Evolutionary conservation across 2,888 invertebrate genomes (phyloP).

Genomic region (Actias luna): DNA sequence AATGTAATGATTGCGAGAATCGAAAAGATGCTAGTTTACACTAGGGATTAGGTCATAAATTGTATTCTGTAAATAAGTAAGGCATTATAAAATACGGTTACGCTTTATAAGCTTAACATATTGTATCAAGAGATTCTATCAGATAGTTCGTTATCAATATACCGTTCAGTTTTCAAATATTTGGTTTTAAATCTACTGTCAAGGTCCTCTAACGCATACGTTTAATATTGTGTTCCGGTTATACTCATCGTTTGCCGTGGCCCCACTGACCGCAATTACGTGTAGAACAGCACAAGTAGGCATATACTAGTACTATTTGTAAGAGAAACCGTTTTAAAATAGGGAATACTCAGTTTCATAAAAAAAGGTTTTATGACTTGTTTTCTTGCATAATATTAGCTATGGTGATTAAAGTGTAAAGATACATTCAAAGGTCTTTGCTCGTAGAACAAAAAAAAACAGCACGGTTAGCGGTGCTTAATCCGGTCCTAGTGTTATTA

Average conservation of each 20-base stretch:
- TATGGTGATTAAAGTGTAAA: neutral
- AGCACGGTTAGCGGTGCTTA: constrained; percentile 3
- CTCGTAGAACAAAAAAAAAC: neutral
- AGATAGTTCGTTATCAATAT: neutral
- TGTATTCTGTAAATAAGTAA: too few relatives aligned
- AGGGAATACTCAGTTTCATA: neutral
- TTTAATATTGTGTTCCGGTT: constrained; percentile 59
- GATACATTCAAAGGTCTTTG: neutral
- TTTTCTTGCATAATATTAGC: neutral
- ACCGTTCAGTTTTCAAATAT: constrained; percentile 28
- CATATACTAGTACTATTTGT: constrained; percentile 47
- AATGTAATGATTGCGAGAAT: too few relatives aligned
- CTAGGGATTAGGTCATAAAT: too few relatives aligned
- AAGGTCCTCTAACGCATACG: constrained; percentile 47
- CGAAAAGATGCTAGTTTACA: too few relatives aligned
- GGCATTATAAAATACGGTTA: too few relatives aligned
- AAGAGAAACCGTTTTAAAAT: constrained; percentile 35
- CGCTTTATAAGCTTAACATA: neutral
- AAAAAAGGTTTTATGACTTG: neutral
- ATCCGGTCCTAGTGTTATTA: constrained; percentile 4
- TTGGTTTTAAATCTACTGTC: constrained; percentile 23
- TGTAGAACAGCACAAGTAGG: constrained; percentile 59
- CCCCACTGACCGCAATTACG: constrained; percentile 72
- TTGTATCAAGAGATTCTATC: neutral
- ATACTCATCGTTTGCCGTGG: constrained; percentile 66